A percentile compares a stretch with the other conserved stretches of the same genome.
Conservation (phyloP, 2,113 vertebrate genomes). For the Micromys minutus region DNA sequence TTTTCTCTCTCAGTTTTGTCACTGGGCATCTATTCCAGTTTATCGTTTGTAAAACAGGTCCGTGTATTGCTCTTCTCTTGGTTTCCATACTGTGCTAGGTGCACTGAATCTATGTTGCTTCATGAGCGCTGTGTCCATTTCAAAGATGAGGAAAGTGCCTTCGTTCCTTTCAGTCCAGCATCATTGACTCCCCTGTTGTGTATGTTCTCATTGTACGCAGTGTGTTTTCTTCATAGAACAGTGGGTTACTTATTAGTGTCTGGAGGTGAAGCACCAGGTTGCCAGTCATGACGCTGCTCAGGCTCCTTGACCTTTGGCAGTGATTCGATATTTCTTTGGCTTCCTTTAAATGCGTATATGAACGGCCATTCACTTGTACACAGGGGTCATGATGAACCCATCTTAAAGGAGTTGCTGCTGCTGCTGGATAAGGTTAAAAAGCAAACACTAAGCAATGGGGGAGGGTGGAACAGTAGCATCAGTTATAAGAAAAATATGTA, state of each 20-base stretch:
- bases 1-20: background rate
- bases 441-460: background rate
- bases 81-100: background rate
- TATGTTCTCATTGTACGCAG: no score
- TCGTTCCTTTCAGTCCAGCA: background rate
- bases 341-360: background rate
- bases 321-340: background rate
- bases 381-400: background rate
- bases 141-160: background rate
- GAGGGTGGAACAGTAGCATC: background rate
- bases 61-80: background rate
- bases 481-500: background rate
- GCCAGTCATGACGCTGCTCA: background rate
- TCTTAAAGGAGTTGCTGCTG: background rate
- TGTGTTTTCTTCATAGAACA: background rate
- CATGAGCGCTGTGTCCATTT: background rate
- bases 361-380: background rate
- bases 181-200: background rate
- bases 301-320: background rate
- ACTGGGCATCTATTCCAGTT: background rate
- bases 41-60: no score
- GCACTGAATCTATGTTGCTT: rapidly evolving
- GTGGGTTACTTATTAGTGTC: background rate
- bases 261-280: background rate
- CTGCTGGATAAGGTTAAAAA: constrained; percentile 68